Evolutionary conservation across 2,113 vertebrate genomes (phyloP).

Genomic region (Bagarius yarrelli): DNA sequence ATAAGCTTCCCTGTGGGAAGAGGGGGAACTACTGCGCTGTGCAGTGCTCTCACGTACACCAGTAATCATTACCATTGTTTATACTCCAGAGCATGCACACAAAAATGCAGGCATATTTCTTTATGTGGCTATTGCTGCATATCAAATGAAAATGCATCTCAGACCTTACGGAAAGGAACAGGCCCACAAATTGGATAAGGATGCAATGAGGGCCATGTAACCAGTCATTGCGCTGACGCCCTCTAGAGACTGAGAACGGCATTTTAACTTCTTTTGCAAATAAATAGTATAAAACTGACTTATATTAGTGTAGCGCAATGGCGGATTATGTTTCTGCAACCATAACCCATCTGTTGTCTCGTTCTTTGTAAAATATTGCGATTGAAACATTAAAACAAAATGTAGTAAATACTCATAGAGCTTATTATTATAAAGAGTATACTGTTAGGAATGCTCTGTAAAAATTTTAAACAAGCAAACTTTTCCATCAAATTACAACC

Average conservation of each 20-base stretch:
- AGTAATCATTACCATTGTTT: conserved; percentile 51
- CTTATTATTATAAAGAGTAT: background rate
- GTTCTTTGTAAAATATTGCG: conserved; percentile 39
- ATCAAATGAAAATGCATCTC: conserved; percentile 42
- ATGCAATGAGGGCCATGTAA: background rate
- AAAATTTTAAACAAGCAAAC: background rate
- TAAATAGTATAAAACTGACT: background rate
- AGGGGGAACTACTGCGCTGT: conserved; percentile 47
- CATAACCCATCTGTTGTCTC: background rate
- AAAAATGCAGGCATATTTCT: conserved; percentile 49
- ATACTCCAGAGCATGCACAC: conserved; percentile 27
- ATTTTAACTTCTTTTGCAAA: conserved; percentile 55
- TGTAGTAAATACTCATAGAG: background rate
- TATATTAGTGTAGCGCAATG: background rate
- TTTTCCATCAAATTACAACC: background rate
- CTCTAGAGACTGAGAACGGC: conserved; percentile 87
- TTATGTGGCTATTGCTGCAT: conserved; percentile 47
- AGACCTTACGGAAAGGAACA: conserved; percentile 33
- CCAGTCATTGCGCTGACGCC: conserved; percentile 89
- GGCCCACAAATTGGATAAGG: background rate
- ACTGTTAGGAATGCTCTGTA: background rate
- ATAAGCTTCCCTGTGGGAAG: conserved; percentile 54
- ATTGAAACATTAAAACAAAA: background rate
- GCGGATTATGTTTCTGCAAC: background rate
- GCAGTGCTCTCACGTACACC: conserved; percentile 49